These are phyloP conservation scores for Agelastica alni DNA, from an alignment of 2,888 invertebrate genomes.

Conservation along the genomic window DNA sequence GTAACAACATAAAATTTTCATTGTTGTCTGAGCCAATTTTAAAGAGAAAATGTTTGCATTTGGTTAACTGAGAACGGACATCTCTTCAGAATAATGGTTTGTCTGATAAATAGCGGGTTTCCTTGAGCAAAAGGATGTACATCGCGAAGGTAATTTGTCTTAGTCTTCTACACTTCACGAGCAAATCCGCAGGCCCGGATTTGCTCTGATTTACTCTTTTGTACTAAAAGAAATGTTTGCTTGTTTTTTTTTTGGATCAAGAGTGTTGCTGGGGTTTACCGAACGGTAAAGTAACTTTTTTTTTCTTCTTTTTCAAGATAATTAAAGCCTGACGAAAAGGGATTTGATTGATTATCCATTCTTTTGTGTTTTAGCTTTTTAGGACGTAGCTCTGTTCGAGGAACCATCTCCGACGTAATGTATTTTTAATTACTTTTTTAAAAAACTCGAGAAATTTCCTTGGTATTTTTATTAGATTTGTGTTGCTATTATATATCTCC, in stretches of 20 bases:
- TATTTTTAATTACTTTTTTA: slow-evolving; percentile 1
- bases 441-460: no score
- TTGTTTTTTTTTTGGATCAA: slow-evolving; percentile 1
- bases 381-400: no score
- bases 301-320: neutral
- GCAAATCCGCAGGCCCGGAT: slow-evolving; percentile 43
- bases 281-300: no score
- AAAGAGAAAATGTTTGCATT: slow-evolving; percentile 30
- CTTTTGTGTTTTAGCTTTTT: neutral
- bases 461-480: no score
- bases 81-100: slow-evolving; percentile 35
- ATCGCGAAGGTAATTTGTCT: slow-evolving; percentile 45
- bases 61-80: slow-evolving; percentile 28
- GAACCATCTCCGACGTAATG: neutral
- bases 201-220: slow-evolving; percentile 43
- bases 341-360: neutral
- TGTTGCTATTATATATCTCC: no score
- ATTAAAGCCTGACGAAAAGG: neutral
- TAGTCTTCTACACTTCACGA: slow-evolving; percentile 45
- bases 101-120: slow-evolving; percentile 35
- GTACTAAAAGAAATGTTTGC: slow-evolving; percentile 6
- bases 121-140: slow-evolving; percentile 39
- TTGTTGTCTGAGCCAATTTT: slow-evolving; percentile 20
- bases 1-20: slow-evolving; percentile 16
- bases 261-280: neutral